A percentile compares a stretch with the other conserved stretches of the same genome.
Conservation (phyloP, 1,140 invertebrate species). For the Zaprionus inermis region DNA sequence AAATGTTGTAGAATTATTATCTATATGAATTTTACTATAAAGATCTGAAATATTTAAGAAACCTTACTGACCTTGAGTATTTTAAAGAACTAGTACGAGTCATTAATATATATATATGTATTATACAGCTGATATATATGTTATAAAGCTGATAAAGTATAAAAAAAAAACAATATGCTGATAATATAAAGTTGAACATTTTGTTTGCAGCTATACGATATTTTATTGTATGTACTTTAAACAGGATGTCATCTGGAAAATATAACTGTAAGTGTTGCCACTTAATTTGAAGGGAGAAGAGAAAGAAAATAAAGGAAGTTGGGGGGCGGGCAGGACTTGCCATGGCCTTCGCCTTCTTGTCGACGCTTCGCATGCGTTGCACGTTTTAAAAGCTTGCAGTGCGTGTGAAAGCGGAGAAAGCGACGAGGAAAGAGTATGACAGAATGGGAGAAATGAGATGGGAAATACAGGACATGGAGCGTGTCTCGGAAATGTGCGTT, state of each 20-base stretch:
- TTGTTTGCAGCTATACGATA: too few species aligned
- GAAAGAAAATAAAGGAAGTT: background rate
- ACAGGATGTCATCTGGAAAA: background rate
- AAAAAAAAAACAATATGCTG: too few species aligned
- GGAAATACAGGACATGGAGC: background rate
- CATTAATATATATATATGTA: too few species aligned
- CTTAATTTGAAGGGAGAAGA: background rate
- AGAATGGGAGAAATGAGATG: background rate
- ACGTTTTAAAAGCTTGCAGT: constrained; percentile 32
- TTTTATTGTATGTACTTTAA: background rate
- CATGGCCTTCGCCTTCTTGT: background rate
- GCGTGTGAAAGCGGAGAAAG: background rate
- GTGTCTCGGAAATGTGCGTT: constrained; percentile 32
- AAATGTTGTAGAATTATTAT: too few species aligned
- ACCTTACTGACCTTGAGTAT: too few species aligned
- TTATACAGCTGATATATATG: too few species aligned
- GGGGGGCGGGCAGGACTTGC: too few species aligned
- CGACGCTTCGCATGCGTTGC: constrained; percentile 13
- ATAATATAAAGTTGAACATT: too few species aligned
- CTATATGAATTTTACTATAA: too few species aligned
- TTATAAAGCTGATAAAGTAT: too few species aligned
- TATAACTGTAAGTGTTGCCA: background rate
- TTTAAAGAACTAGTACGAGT: too few species aligned
- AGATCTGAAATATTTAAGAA: too few species aligned
- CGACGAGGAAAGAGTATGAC: background rate